A percentile compares a stretch with the other conserved stretches of the same genome.
Conservation (phyloP, 2,888 invertebrate species). For the Netelia fuscicornis region DNA sequence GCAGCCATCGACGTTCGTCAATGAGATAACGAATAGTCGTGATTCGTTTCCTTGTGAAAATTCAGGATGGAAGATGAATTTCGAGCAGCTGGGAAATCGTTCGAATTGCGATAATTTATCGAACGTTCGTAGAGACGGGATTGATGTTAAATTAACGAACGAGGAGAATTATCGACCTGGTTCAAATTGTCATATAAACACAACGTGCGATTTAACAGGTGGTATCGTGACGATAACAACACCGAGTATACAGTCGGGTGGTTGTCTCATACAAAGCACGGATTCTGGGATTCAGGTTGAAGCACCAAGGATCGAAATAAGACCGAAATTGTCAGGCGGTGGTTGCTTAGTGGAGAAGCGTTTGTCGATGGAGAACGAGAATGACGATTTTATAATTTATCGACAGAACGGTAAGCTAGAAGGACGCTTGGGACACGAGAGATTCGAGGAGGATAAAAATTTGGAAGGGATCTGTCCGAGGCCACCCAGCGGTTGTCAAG, state of each 20-base stretch:
- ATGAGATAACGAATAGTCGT: constrained; percentile 13
- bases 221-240: constrained; percentile 79
- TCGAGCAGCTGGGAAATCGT: neutral
- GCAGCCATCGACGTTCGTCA: neutral
- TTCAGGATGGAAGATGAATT: constrained; percentile 1
- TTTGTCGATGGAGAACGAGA: constrained; percentile 63
- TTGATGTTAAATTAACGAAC: constrained; percentile 17
- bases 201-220: constrained; percentile 76
- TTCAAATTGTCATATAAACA: constrained; percentile 74
- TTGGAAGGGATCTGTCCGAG: constrained; percentile 58
- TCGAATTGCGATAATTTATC: neutral
- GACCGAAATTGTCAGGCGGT: constrained; percentile 76
- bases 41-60: neutral
- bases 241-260: constrained; percentile 72
- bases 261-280: constrained; percentile 75
- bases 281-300: constrained; percentile 73
- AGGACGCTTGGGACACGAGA: neutral
- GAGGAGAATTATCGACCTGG: neutral
- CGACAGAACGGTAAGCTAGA: constrained; percentile 32
- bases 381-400: constrained; percentile 39
- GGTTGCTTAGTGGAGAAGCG: constrained; percentile 74
- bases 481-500: constrained; percentile 80
- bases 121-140: neutral
- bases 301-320: constrained; percentile 77
- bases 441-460: constrained; percentile 4